Evolutionary conservation across 2,888 invertebrate genomes (phyloP).

Genomic region (Saturnia japonica): DNA sequence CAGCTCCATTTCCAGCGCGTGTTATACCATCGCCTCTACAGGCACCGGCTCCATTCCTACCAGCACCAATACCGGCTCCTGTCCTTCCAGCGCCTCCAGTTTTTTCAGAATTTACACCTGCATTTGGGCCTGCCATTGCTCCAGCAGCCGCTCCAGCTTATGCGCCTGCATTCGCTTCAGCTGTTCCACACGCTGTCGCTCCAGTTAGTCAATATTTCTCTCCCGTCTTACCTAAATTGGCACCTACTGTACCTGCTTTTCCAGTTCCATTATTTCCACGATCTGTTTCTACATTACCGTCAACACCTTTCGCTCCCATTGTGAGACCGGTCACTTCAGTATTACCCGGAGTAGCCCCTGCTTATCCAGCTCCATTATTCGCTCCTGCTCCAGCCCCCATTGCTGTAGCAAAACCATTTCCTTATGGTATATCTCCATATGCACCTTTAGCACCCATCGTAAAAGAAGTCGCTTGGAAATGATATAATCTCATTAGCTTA

Average conservation of each 20-base stretch:
- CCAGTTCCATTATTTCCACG: conserved; percentile 33
- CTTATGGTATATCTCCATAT: conserved; percentile 48
- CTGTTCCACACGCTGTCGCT: conserved; percentile 22
- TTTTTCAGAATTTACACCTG: conserved; percentile 23
- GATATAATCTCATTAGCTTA: conserved; percentile 42
- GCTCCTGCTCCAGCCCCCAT: conserved; percentile 53
- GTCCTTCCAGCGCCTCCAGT: conserved; percentile 25
- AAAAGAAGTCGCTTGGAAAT: conserved; percentile 71
- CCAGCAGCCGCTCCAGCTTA: conserved; percentile 15
- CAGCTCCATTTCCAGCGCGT: conserved; percentile 35
- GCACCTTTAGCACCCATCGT: conserved; percentile 49
- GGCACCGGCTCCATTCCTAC: conserved; percentile 9
- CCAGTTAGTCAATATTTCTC: conserved; percentile 32
- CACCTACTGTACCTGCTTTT: conserved; percentile 30
- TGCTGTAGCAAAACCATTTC: conserved; percentile 47
- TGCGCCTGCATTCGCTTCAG: conserved; percentile 21
- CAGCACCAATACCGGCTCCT: conserved; percentile 14
- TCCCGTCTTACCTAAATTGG: conserved; percentile 32
- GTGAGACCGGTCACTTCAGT: conserved; percentile 47
- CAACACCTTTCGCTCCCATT: conserved; percentile 55
- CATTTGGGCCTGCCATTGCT: conserved; percentile 10
- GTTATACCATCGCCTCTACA: conserved; percentile 40
- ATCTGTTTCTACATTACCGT: conserved; percentile 34
- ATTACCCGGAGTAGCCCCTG: conserved; percentile 39
- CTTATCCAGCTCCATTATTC: conserved; percentile 43